phyloP scores from a whole-genome alignment of 2,888 invertebrate genomes.

The Dyspetes luteomarginatus region DNA sequence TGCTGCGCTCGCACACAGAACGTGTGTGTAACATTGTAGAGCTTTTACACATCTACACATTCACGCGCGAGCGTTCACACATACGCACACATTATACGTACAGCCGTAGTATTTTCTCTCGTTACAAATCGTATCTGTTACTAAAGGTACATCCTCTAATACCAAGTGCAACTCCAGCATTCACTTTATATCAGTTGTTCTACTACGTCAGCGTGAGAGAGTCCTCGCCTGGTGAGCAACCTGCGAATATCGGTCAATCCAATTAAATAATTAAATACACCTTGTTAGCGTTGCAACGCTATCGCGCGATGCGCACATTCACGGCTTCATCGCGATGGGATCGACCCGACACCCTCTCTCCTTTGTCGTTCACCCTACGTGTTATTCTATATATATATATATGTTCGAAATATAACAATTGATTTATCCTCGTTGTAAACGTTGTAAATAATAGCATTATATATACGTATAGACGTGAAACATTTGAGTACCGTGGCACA shows the following conservation, averaged over 20 bases:
- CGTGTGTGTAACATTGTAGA: too few relatives aligned
- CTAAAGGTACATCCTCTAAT: slow-evolving; percentile 3
- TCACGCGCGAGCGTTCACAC: neutral
- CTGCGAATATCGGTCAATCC: slow-evolving; percentile 80
- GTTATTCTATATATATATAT: neutral
- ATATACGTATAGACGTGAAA: slow-evolving; percentile 12
- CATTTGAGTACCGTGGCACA: neutral
- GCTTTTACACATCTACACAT: neutral
- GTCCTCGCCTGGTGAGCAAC: slow-evolving; percentile 42
- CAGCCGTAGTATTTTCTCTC: slow-evolving; percentile 6
- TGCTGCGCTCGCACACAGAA: neutral
- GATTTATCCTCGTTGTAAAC: slow-evolving; percentile 16
- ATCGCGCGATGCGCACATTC: slow-evolving; percentile 62
- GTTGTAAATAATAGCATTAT: slow-evolving; percentile 41
- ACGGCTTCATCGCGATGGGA: slow-evolving; percentile 63
- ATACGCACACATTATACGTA: too few relatives aligned
- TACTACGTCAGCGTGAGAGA: slow-evolving; percentile 32
- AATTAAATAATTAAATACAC: slow-evolving; percentile 78
- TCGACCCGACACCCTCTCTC: slow-evolving; percentile 3
- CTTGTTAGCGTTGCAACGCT: slow-evolving; percentile 62
- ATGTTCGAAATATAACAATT: too few relatives aligned
- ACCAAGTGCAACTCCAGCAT: neutral
- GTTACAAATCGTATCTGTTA: slow-evolving; percentile 30
- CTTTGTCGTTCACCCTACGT: slow-evolving; percentile 15
- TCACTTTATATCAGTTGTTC: slow-evolving; percentile 15